Conservation (phyloP, 2,113 vertebrate genomes). For the Pelecanoides urinatrix region DNA sequence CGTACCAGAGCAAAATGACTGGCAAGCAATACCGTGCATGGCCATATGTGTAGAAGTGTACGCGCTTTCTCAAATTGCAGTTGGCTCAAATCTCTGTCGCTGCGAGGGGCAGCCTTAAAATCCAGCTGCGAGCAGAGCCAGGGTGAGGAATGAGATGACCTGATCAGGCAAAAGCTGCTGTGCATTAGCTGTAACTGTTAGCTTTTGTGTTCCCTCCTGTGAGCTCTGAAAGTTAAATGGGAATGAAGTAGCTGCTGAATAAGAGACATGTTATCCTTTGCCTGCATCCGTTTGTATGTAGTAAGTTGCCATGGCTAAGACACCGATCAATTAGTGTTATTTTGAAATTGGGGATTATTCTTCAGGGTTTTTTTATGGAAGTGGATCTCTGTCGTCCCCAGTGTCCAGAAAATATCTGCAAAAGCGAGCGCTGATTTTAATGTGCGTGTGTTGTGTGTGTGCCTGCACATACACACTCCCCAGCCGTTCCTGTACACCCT, state of each 20-base stretch:
- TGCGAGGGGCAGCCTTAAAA: background rate
- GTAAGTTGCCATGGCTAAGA: background rate
- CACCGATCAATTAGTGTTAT: background rate
- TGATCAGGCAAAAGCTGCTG: background rate
- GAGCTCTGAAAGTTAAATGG: slow-evolving; percentile 28
- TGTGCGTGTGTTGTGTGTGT: background rate
- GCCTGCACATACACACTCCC: background rate
- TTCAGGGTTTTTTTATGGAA: background rate
- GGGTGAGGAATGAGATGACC: background rate
- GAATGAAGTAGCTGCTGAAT: background rate
- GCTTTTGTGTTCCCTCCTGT: slow-evolving; percentile 1
- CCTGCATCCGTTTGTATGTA: background rate
- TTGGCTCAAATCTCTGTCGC: background rate
- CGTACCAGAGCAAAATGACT: fast-evolving
- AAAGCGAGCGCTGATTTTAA: background rate
- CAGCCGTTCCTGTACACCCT: background rate
- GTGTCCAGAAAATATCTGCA: background rate
- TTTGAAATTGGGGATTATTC: background rate
- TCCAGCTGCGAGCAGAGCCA: slow-evolving; percentile 6
- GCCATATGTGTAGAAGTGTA: fast-evolving
- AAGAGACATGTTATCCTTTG: background rate
- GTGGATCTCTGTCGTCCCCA: background rate
- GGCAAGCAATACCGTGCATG: background rate
- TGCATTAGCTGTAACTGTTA: slow-evolving; percentile 3
- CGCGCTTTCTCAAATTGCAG: background rate